These are phyloP conservation scores for Drosophila grimshawi DNA, from an alignment of 1,140 invertebrate genomes.

Conservation along the genomic window DNA sequence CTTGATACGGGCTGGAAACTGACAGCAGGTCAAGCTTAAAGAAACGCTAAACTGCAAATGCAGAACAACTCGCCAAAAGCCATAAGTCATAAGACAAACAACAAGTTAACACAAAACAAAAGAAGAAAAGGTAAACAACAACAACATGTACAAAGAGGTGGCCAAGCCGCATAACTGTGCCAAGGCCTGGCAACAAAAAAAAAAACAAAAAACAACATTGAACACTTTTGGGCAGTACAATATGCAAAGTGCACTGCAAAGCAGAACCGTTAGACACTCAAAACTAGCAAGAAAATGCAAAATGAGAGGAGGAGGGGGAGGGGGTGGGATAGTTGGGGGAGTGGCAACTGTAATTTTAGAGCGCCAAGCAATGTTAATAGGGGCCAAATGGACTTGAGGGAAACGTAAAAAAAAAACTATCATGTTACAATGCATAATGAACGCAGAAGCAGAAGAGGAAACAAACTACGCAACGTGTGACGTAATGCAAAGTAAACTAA, in stretches of 20 bases:
- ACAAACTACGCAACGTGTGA: slow-evolving; percentile 22
- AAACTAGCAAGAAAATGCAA: slow-evolving; percentile 33
- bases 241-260: slow-evolving; percentile 49
- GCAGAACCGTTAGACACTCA: slow-evolving; percentile 37
- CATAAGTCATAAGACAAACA: slow-evolving; percentile 37
- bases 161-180: slow-evolving; percentile 77
- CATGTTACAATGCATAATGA: slow-evolving; percentile 52
- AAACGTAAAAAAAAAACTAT: slow-evolving; percentile 54
- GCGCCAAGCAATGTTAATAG: slow-evolving; percentile 59
- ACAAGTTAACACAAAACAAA: slow-evolving; percentile 34
- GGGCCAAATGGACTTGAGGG: slow-evolving; percentile 62
- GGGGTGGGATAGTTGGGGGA: neutral
- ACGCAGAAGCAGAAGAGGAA: slow-evolving; percentile 14
- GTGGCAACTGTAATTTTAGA: slow-evolving; percentile 45
- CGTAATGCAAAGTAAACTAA: slow-evolving; percentile 29
- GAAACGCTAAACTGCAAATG: slow-evolving; percentile 26
- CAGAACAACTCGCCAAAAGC: slow-evolving; percentile 20
- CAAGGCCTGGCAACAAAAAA: slow-evolving; percentile 52
- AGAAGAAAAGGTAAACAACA: slow-evolving; percentile 22
- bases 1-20: neutral
- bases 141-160: slow-evolving; percentile 23
- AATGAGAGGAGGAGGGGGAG: slow-evolving; percentile 26
- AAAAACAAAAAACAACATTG: slow-evolving; percentile 22
- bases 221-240: slow-evolving; percentile 37
- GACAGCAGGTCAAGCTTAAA: slow-evolving; percentile 31